Conservation (phyloP, 2,888 invertebrate genomes). For the Linnaemya tessellans region DNA sequence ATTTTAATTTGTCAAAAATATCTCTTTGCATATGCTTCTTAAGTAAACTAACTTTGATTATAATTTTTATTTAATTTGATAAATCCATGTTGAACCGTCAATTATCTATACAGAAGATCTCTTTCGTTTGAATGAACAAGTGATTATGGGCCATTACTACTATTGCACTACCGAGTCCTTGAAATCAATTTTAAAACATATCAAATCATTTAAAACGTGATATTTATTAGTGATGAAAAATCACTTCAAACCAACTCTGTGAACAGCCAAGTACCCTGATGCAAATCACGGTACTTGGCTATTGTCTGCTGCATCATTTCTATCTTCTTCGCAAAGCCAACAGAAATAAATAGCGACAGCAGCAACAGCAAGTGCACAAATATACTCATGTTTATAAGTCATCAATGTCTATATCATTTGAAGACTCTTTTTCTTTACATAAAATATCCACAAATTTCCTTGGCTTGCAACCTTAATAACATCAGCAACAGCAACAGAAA, state of each 20-base stretch:
- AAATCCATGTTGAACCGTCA: background rate
- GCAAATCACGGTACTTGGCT: constrained; percentile 58
- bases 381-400: constrained; percentile 26
- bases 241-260: constrained; percentile 61
- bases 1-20: no score
- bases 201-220: constrained; percentile 62
- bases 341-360: constrained; percentile 17
- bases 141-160: constrained; percentile 48
- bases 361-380: constrained; percentile 50
- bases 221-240: constrained; percentile 70
- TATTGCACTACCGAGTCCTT: constrained; percentile 38
- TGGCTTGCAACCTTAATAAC: constrained; percentile 30
- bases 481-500: constrained; percentile 42
- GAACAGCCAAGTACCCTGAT: constrained; percentile 33
- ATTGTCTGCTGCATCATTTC: constrained; percentile 2
- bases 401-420: constrained; percentile 66
- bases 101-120: background rate
- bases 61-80: background rate
- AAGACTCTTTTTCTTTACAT: constrained; percentile 47
- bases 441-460: constrained; percentile 33
- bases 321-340: background rate
- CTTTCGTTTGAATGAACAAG: constrained; percentile 24
- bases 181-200: constrained; percentile 53
- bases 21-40: no score
- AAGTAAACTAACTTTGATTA: no score